Conservation (phyloP, 1,140 invertebrate genomes). For the Micrasema longulum region DNA sequence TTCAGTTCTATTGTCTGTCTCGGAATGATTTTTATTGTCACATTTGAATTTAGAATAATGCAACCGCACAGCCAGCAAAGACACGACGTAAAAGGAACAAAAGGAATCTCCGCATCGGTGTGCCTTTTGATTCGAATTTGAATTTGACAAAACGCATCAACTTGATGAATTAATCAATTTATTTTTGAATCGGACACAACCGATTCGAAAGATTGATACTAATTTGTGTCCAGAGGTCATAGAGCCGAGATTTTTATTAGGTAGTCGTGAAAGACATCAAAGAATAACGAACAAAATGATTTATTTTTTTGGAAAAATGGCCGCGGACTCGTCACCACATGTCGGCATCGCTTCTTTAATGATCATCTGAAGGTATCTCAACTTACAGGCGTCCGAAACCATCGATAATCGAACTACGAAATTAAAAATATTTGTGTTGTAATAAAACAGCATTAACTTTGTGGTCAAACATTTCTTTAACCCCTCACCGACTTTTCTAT, state of each 20-base stretch:
- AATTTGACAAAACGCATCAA: slow-evolving; percentile 10
- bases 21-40: too few species aligned
- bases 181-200: slow-evolving; percentile 11
- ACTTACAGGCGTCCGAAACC: neutral
- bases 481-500: too few species aligned
- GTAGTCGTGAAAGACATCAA: slow-evolving; percentile 34
- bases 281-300: slow-evolving; percentile 29
- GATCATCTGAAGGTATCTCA: slow-evolving; percentile 14
- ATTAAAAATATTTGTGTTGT: neutral
- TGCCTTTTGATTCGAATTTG: slow-evolving; percentile 1
- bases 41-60: too few species aligned
- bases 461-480: too few species aligned
- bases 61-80: too few species aligned
- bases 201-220: slow-evolving; percentile 36
- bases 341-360: slow-evolving; percentile 30
- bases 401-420: neutral
- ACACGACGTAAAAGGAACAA: too few species aligned
- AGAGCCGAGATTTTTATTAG: slow-evolving; percentile 13
- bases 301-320: slow-evolving; percentile 34
- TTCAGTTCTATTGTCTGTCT: too few species aligned
- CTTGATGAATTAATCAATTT: slow-evolving; percentile 29
- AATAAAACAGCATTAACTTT: too few species aligned
- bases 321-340: slow-evolving; percentile 28
- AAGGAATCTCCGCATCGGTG: too few species aligned
- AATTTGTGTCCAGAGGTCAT: slow-evolving; percentile 18